Conservation (phyloP, 2,888 invertebrate species). For the Liposcelis brunnea region DNA sequence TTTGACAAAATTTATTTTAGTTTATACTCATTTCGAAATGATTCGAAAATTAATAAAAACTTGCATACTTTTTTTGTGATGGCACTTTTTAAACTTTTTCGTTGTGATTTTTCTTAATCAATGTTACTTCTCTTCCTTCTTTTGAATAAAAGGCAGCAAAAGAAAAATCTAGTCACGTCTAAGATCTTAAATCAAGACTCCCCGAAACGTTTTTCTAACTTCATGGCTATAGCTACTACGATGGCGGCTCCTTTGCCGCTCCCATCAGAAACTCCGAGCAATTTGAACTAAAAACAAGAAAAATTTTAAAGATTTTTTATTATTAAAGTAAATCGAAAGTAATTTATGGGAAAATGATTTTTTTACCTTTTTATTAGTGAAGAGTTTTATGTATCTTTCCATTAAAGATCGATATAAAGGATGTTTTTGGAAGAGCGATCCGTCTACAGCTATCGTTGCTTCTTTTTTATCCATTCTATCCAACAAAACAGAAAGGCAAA, state of each 20-base stretch:
- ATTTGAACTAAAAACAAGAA: constrained; percentile 46
- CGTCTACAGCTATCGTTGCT: constrained; percentile 55
- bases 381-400: constrained; percentile 26
- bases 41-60: too few species aligned
- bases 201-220: constrained; percentile 28
- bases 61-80: too few species aligned
- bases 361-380: constrained; percentile 15
- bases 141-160: too few species aligned
- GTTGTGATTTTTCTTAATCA: too few species aligned
- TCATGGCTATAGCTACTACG: constrained; percentile 53
- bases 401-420: constrained; percentile 30
- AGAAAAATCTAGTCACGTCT: too few species aligned
- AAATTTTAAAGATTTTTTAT: constrained; percentile 13
- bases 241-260: constrained; percentile 68
- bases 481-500: constrained; percentile 45
- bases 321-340: background rate
- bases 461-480: constrained; percentile 41
- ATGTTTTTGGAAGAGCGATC: constrained; percentile 43
- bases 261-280: constrained; percentile 58
- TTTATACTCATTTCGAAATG: too few species aligned
- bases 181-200: background rate
- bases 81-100: too few species aligned
- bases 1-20: too few species aligned
- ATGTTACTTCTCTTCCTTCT: too few species aligned
- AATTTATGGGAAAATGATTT: background rate